Base-by-base conservation (phyloP, 2,797 vertebrate species). In the Columba guinea region DNA sequence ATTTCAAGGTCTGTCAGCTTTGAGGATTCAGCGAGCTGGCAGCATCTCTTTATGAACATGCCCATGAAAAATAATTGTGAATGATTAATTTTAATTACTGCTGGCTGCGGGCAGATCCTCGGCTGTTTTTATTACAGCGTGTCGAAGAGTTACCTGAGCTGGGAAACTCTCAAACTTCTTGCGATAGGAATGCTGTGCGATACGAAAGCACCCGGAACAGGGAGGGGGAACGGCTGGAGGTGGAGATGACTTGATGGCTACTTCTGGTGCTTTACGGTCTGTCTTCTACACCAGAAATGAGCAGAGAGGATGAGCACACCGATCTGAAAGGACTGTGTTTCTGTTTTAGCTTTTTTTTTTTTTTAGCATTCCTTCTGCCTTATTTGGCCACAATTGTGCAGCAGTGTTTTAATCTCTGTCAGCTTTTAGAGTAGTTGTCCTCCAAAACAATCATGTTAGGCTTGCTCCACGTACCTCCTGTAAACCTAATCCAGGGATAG, bases 1-100 rank as follows among this genome's bases (percentile, higher is more conserved):
- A 95, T 96, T 96, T 96, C 95, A 97, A 95, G 95, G 96, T 96
- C 96, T 92, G 94, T 95, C 94, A 96, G 21, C 90, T 94, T 89
- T 62, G 88, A 96, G 94, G 81, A 94, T 89, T 89, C 78, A 49
- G 88, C 0, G 19, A 89, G 78, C 90, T 85, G 88, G 52, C 46
- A 1, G 71, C 41, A 68, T 75, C 78, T 94, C 68, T 87, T 95
- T 95, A 81, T 83, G 75, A 96, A 85, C 60, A 73, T 85, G 67
- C 34, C 64, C 58, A 14, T 94, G 95, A 95, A 96, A 97, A 97
- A 95, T 95, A 95, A 96, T 92, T 87, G 88, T 95, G 92, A 95
- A 87, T 93, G 62, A 96, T 97, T 95, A 96, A 94, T 96, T 95
- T 95, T 95, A 96, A 95, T 97, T 95, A 92, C 84, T 71, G 58